Conservation (phyloP, 1,140 invertebrate species). For the Zaprionus taronus region DNA sequence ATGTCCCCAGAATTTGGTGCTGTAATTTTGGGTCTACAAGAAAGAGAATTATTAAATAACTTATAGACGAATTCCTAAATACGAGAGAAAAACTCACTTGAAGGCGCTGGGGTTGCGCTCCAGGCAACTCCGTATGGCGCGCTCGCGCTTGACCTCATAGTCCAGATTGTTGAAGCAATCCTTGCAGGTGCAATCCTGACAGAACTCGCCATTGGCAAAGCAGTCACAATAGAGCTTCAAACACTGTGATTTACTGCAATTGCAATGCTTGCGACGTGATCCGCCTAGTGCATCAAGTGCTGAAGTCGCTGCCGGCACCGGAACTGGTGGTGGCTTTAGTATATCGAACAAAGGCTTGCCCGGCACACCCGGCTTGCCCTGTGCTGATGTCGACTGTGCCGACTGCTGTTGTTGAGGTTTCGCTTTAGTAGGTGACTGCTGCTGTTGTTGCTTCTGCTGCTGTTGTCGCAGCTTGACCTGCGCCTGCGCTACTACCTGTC, state of each 20-base stretch:
- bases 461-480: constrained; percentile 56
- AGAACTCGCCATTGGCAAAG: constrained; percentile 99
- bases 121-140: constrained; percentile 96
- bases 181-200: constrained; percentile 98
- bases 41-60: constrained; percentile 16
- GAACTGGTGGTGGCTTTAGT: constrained; percentile 50
- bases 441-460: constrained; percentile 51
- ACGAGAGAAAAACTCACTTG: constrained; percentile 82
- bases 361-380: constrained; percentile 19
- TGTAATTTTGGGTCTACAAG: constrained; percentile 97
- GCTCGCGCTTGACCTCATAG: constrained; percentile 97
- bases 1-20: constrained; percentile 88
- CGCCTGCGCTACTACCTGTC: constrained; percentile 51
- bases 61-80: not conserved
- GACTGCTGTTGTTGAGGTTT: constrained; percentile 40
- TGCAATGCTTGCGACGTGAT: constrained; percentile 88
- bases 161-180: constrained; percentile 99
- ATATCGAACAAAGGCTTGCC: constrained; percentile 62
- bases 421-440: constrained; percentile 1
- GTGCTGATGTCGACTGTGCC: constrained; percentile 10
- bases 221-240: constrained; percentile 99
- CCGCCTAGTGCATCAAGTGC: constrained; percentile 49
- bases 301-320: constrained; percentile 3
- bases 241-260: constrained; percentile 99
- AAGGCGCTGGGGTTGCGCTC: constrained; percentile 98